Percentiles rank a stretch among this genome's conserved stretches.
Conservation (phyloP, 2,797 vertebrate species). For the Sebastes reedi region DNA sequence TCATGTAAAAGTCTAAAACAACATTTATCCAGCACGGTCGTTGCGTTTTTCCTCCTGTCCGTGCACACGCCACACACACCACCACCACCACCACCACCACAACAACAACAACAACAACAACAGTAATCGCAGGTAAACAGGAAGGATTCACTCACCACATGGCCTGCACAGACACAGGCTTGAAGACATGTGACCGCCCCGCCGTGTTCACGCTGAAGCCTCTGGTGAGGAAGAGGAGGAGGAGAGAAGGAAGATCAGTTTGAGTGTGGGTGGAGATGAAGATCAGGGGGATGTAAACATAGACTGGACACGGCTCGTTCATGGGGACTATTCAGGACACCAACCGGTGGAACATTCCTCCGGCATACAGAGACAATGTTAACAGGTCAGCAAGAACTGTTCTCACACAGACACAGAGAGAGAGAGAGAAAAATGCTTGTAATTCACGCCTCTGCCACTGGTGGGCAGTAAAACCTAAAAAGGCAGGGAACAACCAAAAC, state of each 20-base stretch:
- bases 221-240: constrained; percentile 72
- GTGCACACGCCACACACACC: not conserved
- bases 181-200: constrained; percentile 94
- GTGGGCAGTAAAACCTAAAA: constrained; percentile 35
- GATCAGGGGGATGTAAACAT: constrained; percentile 43
- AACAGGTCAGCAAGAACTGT: constrained; percentile 70
- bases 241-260: constrained; percentile 33
- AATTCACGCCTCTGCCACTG: constrained; percentile 36
- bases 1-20: not conserved
- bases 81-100: too few species aligned
- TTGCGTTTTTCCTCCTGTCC: not conserved
- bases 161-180: constrained; percentile 98
- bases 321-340: constrained; percentile 55
- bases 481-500: not conserved
- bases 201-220: constrained; percentile 96
- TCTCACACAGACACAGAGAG: not conserved
- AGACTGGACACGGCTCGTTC: constrained; percentile 44
- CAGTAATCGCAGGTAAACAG: not conserved
- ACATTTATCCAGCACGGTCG: not conserved
- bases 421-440: not conserved
- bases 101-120: too few species aligned
- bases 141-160: constrained; percentile 90
- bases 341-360: constrained; percentile 76
- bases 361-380: constrained; percentile 59
- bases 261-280: constrained; percentile 8